phyloP scores from a whole-genome alignment of 2,888 invertebrate genomes.

The Acanthacorydalis orientalis region DNA sequence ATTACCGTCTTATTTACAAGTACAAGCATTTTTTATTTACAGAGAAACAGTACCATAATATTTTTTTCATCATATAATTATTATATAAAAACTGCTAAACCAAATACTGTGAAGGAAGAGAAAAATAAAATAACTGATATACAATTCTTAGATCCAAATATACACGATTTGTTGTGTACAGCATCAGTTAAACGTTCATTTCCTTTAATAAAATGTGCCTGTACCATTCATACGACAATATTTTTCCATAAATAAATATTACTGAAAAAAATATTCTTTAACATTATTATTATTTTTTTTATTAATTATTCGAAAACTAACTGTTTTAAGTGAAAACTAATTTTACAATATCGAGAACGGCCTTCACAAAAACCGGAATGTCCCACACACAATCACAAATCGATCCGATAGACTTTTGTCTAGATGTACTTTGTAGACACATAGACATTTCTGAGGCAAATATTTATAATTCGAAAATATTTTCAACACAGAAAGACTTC shows the following conservation, averaged over 20 bases:
- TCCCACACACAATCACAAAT: background rate
- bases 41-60: background rate
- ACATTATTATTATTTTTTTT: conserved; percentile 1
- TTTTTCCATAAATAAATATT: conserved; percentile 18
- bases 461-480: background rate
- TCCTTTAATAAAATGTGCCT: conserved; percentile 11
- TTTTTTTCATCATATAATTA: too few species aligned
- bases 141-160: too few species aligned
- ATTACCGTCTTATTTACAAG: background rate
- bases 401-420: too few species aligned
- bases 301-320: conserved; percentile 3
- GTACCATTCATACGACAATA: conserved; percentile 14
- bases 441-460: background rate
- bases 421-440: too few species aligned
- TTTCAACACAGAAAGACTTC: background rate
- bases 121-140: background rate
- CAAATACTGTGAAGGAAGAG: background rate
- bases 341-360: conserved; percentile 2
- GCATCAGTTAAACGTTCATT: background rate
- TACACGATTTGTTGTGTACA: too few species aligned
- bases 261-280: conserved; percentile 8
- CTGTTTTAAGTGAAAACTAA: conserved; percentile 3
- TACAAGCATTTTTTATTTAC: conserved; percentile 6
- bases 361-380: background rate
- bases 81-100: too few species aligned